Evolutionary conservation across 2,888 invertebrate species (phyloP).

Genomic region (Neocrepidodera transversa): DNA sequence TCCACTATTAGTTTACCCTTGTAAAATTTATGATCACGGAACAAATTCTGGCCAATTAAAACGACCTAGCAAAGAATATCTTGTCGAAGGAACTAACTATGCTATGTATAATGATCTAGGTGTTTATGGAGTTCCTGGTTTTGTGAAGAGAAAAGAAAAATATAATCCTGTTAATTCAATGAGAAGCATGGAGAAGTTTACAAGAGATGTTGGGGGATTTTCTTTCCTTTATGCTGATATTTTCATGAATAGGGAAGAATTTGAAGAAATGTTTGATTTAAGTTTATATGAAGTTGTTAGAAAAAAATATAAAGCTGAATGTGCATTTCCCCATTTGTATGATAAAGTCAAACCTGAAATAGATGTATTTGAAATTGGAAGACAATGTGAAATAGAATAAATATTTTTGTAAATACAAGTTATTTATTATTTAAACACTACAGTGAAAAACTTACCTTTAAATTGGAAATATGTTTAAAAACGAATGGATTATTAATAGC

Average conservation of each 20-base stretch:
- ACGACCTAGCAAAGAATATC: slow-evolving; percentile 64
- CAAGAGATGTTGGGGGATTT: slow-evolving; percentile 71
- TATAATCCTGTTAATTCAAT: slow-evolving; percentile 72
- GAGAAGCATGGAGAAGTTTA: slow-evolving; percentile 75
- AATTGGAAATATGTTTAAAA: slow-evolving; percentile 95
- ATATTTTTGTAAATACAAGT: slow-evolving; percentile 3
- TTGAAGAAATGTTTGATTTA: slow-evolving; percentile 74
- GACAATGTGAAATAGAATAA: slow-evolving; percentile 25
- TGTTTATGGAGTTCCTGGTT: slow-evolving; percentile 73
- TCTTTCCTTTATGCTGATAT: slow-evolving; percentile 76
- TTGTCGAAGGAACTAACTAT: slow-evolving; percentile 71
- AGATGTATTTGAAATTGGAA: slow-evolving; percentile 68
- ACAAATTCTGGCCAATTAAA: slow-evolving; percentile 66
- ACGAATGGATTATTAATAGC: slow-evolving; percentile 98
- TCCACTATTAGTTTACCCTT: slow-evolving; percentile 74
- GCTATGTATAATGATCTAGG: slow-evolving; percentile 77
- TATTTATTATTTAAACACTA: not conserved
- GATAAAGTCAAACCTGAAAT: slow-evolving; percentile 74
- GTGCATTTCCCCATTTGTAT: slow-evolving; percentile 70
- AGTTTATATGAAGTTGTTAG: slow-evolving; percentile 68
- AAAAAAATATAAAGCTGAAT: slow-evolving; percentile 66
- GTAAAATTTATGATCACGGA: slow-evolving; percentile 70
- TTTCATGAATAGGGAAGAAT: slow-evolving; percentile 71
- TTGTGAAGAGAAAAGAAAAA: slow-evolving; percentile 64
- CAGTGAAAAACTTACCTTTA: slow-evolving; percentile 69